Conservation (phyloP, 2,113 vertebrate genomes). For the Excalfactoria chinensis region DNA sequence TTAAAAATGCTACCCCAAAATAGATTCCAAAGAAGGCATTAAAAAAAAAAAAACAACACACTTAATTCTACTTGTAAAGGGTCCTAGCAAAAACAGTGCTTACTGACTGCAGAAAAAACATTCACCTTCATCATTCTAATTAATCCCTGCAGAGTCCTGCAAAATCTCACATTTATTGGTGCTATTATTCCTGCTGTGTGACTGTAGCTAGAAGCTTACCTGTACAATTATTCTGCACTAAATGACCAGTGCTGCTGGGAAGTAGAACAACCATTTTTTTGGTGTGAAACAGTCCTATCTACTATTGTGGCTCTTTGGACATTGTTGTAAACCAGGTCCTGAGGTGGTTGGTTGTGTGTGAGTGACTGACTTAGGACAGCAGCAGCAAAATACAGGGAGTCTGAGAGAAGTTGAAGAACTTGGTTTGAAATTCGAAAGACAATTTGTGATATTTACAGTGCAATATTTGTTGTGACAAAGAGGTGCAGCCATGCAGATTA, state of each 20-base stretch:
- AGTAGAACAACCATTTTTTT: not conserved
- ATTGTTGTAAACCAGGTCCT: not conserved
- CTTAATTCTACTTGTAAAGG: not conserved
- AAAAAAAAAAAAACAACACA: not conserved
- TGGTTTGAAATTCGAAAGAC: not conserved
- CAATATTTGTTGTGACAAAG: not conserved
- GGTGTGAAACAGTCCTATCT: not conserved
- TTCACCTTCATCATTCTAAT: not conserved
- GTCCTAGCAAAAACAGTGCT: not conserved
- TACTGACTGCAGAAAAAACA: not conserved
- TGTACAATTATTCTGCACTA: not conserved
- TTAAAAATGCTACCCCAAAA: not conserved
- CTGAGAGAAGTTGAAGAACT: not conserved
- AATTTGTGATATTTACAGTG: not conserved
- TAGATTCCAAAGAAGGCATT: not conserved
- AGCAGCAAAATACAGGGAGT: not conserved
- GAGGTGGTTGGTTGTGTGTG: not conserved
- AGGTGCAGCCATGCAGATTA: not conserved
- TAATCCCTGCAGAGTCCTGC: not conserved
- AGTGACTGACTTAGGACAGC: not conserved
- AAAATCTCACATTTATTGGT: not conserved
- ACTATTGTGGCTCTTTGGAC: not conserved
- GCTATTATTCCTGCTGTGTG: fast-evolving
- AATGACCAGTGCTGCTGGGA: not conserved
- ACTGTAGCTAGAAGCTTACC: not conserved